Conservation (phyloP, 2,113 vertebrate genomes). For the Syngnathus floridae region DNA sequence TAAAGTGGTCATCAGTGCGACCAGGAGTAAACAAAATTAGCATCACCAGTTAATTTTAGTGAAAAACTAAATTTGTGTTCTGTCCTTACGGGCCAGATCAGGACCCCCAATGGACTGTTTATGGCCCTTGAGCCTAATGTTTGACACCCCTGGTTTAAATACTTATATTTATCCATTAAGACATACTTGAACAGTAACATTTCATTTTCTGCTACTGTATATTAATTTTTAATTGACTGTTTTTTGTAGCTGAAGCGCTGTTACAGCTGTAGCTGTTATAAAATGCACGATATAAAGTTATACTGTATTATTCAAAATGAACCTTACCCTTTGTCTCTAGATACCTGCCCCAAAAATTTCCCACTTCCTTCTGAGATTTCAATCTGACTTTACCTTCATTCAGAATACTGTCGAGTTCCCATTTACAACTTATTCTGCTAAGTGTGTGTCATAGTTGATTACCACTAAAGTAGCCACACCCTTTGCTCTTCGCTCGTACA, state of each 20-base stretch:
- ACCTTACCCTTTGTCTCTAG: conserved; percentile 18
- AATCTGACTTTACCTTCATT: not conserved
- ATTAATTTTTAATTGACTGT: no score
- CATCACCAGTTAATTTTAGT: no score
- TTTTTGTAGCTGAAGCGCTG: no score
- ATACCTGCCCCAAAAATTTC: conserved; percentile 29
- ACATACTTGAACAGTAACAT: not conserved
- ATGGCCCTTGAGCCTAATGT: no score
- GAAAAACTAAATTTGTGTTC: no score
- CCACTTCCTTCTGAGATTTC: conserved; percentile 40
- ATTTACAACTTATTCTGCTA: conserved; percentile 74
- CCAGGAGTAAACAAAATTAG: no score
- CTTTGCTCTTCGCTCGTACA: conserved; percentile 36
- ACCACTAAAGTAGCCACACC: conserved; percentile 65
- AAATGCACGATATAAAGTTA: no score
- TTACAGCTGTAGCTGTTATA: no score
- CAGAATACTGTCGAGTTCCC: conserved; percentile 8
- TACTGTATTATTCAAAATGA: conserved; percentile 5
- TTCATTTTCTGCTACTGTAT: no score
- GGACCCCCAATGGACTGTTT: no score
- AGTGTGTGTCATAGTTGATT: conserved; percentile 66
- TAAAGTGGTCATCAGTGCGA: no score
- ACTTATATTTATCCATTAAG: not conserved
- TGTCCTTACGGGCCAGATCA: no score
- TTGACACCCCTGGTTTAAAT: not conserved